Evolutionary conservation across 2,888 invertebrate species (phyloP), one percentile per base, ranked within the genome.

Genomic region (Drosophila ezoana): DNA sequence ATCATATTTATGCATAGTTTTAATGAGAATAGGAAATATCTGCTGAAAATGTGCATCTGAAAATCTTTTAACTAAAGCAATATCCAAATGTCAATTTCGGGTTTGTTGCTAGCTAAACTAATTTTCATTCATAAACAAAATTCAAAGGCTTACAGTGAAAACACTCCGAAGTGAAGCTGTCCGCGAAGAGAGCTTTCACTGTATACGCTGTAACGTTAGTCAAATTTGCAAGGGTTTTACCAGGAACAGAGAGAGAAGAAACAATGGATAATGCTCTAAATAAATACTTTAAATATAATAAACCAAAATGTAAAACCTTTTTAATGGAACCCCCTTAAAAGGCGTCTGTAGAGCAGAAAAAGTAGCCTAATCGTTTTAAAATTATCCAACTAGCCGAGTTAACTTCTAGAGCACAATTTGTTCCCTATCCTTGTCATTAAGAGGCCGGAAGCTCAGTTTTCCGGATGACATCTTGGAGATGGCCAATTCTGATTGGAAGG

Each of bases 1-100:
- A 40, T 43, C 45, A 62, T 40, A 47, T 52, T 48, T 72, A 51
- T 49, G 40, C 43, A 20, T 73, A 73, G 60, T 52, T 57, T 44
- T 40, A 68, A 52, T 56, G 41, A 11, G 35, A 47, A 44, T 11
- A 1, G n/a, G 11, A 18, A 40, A 57, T 5, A 4, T 9, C 13
- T 23, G n/a, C 23, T 5, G 23, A 23, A 20, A 23, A 23, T 5
- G 23, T 5, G 23, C 3, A 43, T 16, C 23, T n/a, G 16, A 14
- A 41, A n/a, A 18, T 20, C 18, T n/a, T 2, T n/a, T 2, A 23
- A n/a, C 10, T 23, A 10, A 43, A 20, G 11, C 14, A 37, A 44
- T 20, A 41, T 28, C 14, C 32, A 23, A 53, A 18, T 32, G n/a
- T 11, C 6, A 47, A 47, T 28, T 10, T 47, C 14, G 28, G 11